Base-by-base conservation (phyloP, 2,113 vertebrate species). In the Corythoichthys haematopterus region DNA sequence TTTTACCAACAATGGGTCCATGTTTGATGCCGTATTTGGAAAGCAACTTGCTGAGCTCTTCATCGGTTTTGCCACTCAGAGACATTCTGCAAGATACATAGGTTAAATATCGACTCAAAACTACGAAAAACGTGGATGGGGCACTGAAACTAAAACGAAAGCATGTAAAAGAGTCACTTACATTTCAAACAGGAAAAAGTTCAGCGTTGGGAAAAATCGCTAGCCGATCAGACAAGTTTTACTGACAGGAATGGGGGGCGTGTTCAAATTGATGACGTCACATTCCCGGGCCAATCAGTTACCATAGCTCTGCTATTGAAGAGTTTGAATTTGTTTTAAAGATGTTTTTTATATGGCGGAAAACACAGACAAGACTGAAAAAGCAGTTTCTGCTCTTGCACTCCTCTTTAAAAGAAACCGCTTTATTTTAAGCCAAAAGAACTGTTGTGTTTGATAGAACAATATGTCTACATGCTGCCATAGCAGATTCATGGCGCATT, bases 1-100 rank as follows among this genome's bases (percentile, higher is more conserved):
- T 70, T 66, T 70, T 79, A 91, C 91, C 90, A 1, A 92, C 88
- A 12, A 92, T 70, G 4, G 91, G 90, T 64, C 91, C 91, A 63
- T 92, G 90, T 75, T 88, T 90, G 61, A 92, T 87, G 20, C 79
- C 86, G 58, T 87, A 87, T 4, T 86, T 57, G 7, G 80, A 36
- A 2, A 91, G 70, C 56, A 91, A 28, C 35, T 71, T 10, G 5
- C 43, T 38, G 69, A 92, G 75, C 69, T 92, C 89, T 2, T 77
- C 71, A n/a, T 79, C 56, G n/a, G 78, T 85, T 67, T 84, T 92
- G 3, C 60, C 74, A 38, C 76, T 78, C 70, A 90, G 56, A 13
- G 89, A 69, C 90, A 90, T 92, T 36, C 75, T 84, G 63, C 10
- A 62, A 64, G 52, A 51, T 2, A 28, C 14, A 9, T 16, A 16